These are phyloP conservation scores for Melozone crissalis DNA, from an alignment of 2,113 vertebrate genomes.

Conservation along the genomic window DNA sequence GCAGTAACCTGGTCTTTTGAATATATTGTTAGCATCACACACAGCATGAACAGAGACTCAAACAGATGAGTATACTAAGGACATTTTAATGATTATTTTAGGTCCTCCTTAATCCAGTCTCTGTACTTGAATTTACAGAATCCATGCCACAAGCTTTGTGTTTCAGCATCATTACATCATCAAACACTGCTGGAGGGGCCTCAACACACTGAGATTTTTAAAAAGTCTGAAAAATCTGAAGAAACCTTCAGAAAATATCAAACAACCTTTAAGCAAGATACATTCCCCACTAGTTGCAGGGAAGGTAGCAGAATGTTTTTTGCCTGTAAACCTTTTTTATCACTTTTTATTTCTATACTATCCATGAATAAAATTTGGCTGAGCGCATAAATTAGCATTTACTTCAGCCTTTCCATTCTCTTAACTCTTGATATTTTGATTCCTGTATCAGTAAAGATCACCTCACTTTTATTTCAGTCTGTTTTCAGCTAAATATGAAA, in stretches of 20 bases:
- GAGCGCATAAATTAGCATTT: background rate
- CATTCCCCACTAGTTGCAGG: background rate
- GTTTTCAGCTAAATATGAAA: background rate
- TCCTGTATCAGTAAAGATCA: background rate
- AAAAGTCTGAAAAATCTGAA: background rate
- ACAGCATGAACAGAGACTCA: background rate
- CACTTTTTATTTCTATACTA: background rate
- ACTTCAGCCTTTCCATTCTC: background rate
- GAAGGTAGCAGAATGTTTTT: background rate
- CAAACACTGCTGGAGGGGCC: background rate
- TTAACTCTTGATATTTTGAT: background rate
- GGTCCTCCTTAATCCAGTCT: background rate
- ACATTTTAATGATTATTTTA: background rate
- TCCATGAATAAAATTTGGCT: background rate
- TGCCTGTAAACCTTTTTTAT: background rate
- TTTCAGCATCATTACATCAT: background rate
- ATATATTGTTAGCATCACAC: background rate
- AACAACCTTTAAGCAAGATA: background rate
- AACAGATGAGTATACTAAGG: background rate
- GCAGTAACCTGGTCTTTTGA: background rate
- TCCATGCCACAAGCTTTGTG: background rate
- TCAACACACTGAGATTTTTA: background rate
- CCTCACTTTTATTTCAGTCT: background rate
- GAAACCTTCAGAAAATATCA: background rate
- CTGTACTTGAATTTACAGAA: background rate